Evolutionary conservation across 2,113 vertebrate genomes (phyloP).

Genomic region (Clarias batrachus): DNA sequence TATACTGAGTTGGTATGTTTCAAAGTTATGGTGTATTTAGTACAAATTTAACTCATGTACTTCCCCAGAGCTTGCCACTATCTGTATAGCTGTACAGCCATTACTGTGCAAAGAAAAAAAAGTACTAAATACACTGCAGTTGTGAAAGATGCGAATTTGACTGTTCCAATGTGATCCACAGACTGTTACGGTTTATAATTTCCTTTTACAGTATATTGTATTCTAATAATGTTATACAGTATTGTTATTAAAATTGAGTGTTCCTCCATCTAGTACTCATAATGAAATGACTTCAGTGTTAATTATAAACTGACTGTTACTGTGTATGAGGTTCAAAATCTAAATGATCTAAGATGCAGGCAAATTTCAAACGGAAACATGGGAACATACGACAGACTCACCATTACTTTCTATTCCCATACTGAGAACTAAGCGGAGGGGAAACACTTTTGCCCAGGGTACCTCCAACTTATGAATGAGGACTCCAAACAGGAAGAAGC

Average conservation of each 20-base stretch:
- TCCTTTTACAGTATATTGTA: neutral
- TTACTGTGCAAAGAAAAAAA: too few species aligned
- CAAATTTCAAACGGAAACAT: neutral
- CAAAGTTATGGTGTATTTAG: too few species aligned
- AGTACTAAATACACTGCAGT: too few species aligned
- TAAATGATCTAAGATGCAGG: neutral
- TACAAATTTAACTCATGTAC: too few species aligned
- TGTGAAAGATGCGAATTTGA: too few species aligned
- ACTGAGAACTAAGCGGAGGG: conserved; percentile 87
- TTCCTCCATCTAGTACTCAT: neutral
- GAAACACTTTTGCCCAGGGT: conserved; percentile 94
- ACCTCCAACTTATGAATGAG: conserved; percentile 93
- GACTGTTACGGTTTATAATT: too few species aligned
- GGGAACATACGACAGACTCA: conserved; percentile 60
- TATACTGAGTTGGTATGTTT: too few species aligned
- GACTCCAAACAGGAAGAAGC: conserved; percentile 84
- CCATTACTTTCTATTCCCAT: conserved; percentile 84
- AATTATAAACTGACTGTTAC: neutral
- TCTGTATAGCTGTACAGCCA: too few species aligned
- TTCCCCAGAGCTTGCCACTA: too few species aligned
- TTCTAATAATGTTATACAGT: too few species aligned
- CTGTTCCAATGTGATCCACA: neutral
- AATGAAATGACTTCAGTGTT: neutral
- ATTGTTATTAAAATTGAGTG: neutral
- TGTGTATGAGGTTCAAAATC: neutral